Evolutionary conservation across 2,113 vertebrate genomes (phyloP).

Genomic region (Cepphus grylle): DNA sequence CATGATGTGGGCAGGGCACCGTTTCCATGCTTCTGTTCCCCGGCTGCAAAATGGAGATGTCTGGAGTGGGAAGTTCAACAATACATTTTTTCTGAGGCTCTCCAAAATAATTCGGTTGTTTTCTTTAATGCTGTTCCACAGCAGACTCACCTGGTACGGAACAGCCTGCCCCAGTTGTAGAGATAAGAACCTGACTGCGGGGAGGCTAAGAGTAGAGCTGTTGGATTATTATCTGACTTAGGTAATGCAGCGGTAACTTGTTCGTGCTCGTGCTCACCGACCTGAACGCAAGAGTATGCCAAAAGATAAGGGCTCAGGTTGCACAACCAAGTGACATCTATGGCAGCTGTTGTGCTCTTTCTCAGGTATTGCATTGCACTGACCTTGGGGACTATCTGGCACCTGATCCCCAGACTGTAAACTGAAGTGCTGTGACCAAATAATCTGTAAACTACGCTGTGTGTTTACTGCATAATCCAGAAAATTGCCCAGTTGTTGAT

Average conservation of each 20-base stretch:
- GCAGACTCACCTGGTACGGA: background rate
- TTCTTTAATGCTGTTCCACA: background rate
- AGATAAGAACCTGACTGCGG: background rate
- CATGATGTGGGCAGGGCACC: background rate
- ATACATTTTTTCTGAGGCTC: background rate
- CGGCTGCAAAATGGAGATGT: background rate
- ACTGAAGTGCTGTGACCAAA: background rate
- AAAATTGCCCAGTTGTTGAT: background rate
- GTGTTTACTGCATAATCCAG: background rate
- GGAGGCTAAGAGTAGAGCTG: background rate
- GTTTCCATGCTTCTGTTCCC: background rate
- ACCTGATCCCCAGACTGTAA: background rate
- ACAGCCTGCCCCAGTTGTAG: background rate
- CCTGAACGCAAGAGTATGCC: background rate
- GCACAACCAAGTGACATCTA: background rate
- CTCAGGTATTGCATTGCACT: background rate
- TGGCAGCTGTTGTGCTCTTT: background rate
- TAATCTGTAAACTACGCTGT: background rate
- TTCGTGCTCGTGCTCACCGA: fast-evolving
- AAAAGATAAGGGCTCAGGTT: background rate
- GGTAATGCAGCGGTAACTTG: fast-evolving
- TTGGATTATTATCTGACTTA: background rate
- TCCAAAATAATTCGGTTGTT: background rate
- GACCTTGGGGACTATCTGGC: background rate
- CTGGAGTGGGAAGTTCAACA: background rate